Evolutionary conservation across 2,113 vertebrate species (phyloP), one percentile per base, ranked within the genome.

Genomic region (Phaethon lepturus): DNA sequence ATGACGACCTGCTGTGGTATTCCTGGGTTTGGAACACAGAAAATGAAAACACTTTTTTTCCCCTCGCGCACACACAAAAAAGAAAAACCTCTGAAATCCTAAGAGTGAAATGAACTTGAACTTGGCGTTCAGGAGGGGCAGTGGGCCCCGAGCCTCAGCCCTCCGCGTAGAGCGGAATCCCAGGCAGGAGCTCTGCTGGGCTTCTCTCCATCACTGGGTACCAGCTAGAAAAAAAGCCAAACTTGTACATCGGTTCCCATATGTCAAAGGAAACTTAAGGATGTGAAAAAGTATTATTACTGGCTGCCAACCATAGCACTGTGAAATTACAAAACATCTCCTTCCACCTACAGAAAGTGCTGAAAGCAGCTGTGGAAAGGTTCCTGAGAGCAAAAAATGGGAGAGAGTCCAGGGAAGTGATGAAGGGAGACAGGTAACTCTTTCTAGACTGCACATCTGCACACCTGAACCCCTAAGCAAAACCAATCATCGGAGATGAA

Each of bases 71-170:
- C 26, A 11, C 26, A 0, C 15, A 1, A 4, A 20, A 25, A 23
- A 31, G 8, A 20, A 52, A 40, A 38, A 1, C 4, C 19, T 4
- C 5, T 17, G 6, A 10, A 31, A 52, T 13, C 11, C 6, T 8
- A 0, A 6, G 2, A 10, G 23, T 6, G 26, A 8, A 17, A 33
- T 0, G 7, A 42, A 22, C 28, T 5, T 12, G 1, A 9, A 3
- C 12, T 38, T 1, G 4, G 53, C 7, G 38, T 5, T 19, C 2
- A 3, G 66, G 24, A 12, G 15, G 4, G 12, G 28, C 40, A 16
- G 49, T 0, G 1, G 3, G 22, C 20, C 33, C 7, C 0, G 5
- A 22, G 52, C 40, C 16, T 7, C 9, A 3, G 8, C 1, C 18
- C 42, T 29, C 47, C 20, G 24, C 24, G 8, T 2, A 2, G 49